Evolutionary conservation across 2,797 vertebrate species (phyloP).

Genomic region (Leucoraja ocellata): DNA sequence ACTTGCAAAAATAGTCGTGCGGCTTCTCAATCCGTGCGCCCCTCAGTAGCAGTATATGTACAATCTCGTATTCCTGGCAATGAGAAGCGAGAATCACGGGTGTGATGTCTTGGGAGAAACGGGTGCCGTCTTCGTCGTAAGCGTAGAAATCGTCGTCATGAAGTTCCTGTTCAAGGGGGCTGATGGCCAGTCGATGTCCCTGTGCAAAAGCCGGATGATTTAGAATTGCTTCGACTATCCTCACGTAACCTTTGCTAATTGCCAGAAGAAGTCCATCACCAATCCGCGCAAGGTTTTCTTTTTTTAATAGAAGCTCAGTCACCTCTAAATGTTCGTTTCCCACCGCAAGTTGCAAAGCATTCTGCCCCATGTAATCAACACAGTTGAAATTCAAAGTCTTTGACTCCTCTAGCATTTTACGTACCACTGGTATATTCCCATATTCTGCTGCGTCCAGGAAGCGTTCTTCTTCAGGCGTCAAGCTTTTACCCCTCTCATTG

Average conservation of each 20-base stretch:
- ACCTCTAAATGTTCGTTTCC: constrained; percentile 93
- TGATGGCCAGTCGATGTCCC: constrained; percentile 74
- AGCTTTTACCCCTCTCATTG: constrained; percentile 84
- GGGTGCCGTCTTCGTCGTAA: constrained; percentile 87
- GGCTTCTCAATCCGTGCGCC: constrained; percentile 86
- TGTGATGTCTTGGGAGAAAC: constrained; percentile 89
- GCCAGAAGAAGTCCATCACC: constrained; percentile 84
- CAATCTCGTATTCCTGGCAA: constrained; percentile 93
- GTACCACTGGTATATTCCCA: constrained; percentile 91
- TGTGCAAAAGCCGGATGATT: constrained; percentile 80
- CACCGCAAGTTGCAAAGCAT: constrained; percentile 83
- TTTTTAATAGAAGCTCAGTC: constrained; percentile 87
- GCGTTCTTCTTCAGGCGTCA: constrained; percentile 83
- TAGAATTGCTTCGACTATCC: constrained; percentile 89
- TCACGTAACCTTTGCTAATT: constrained; percentile 90
- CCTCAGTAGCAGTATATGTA: constrained; percentile 85
- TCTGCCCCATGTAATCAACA: constrained; percentile 97
- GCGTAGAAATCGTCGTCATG: constrained; percentile 89
- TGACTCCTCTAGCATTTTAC: constrained; percentile 94
- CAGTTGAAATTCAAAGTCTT: constrained; percentile 92
- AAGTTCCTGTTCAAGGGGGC: constrained; percentile 85
- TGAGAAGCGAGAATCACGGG: constrained; percentile 87
- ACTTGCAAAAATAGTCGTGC: constrained; percentile 95
- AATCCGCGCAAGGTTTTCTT: constrained; percentile 80
- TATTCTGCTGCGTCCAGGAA: constrained; percentile 90